Evolutionary conservation across 2,888 invertebrate genomes (phyloP).

Genomic region (Hydriomena furcata): DNA sequence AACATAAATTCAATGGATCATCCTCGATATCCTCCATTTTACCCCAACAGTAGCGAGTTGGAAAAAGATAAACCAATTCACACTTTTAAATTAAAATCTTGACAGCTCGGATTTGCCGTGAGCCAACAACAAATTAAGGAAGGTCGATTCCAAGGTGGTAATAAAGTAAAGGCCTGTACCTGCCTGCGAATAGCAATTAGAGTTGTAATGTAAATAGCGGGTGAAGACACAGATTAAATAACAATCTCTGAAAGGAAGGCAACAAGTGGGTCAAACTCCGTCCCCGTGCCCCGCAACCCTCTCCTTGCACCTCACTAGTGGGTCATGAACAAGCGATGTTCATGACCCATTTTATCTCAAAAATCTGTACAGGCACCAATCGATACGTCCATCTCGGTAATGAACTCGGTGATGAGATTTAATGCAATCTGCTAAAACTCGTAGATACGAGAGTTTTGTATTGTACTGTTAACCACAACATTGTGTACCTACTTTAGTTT

Average conservation of each 20-base stretch:
- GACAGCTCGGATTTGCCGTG: constrained; percentile 40
- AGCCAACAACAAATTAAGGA: constrained; percentile 50
- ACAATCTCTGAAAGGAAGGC: constrained; percentile 45
- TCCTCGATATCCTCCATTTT: neutral
- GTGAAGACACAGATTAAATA: constrained; percentile 52
- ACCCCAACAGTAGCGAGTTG: constrained; percentile 1
- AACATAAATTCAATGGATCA: too few species aligned
- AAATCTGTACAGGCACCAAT: constrained; percentile 48
- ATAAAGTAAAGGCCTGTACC: constrained; percentile 55
- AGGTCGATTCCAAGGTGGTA: constrained; percentile 50
- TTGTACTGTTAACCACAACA: too few species aligned
- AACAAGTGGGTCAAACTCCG: constrained; percentile 78
- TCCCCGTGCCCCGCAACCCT: constrained; percentile 31
- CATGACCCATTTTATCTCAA: constrained; percentile 78
- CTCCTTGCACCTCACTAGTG: constrained; percentile 43
- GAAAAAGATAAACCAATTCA: constrained; percentile 16
- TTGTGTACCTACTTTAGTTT: too few species aligned
- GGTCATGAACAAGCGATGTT: constrained; percentile 76
- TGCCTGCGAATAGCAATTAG: constrained; percentile 61
- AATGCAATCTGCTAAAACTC: constrained; percentile 3
- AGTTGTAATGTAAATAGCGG: constrained; percentile 72
- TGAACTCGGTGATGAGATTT: constrained; percentile 3
- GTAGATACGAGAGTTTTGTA: neutral
- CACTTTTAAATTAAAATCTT: constrained; percentile 27
- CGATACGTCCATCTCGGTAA: constrained; percentile 19